Base-by-base conservation (phyloP, 2,888 invertebrate species). In the Romanomermis culicivorax region DNA sequence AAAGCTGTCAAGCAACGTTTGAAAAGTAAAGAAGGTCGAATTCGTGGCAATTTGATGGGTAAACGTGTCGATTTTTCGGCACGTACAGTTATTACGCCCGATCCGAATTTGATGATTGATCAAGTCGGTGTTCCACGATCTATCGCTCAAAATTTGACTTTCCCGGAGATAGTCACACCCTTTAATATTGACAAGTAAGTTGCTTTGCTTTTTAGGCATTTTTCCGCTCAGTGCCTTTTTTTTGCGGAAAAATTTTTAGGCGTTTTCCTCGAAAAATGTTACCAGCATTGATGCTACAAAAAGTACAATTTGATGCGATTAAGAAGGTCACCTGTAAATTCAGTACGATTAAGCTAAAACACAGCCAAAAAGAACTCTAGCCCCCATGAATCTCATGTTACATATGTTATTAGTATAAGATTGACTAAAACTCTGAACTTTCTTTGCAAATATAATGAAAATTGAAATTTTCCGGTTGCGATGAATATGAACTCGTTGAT, bases 21-120 rank as follows among this genome's bases (percentile, higher is more conserved):
- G 58, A 95, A 95, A 73, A 93, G 95, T 24, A 99, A 99, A 70
- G 97, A 99, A 79, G 97, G 97, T 0, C 78, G 97, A 65, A 95
- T 99, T 65, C 78, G 97, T 72, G 97, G 97, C 64, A 99, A 99
- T 72, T 79, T 99, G 64, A 99, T 99, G 97, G 97, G 97, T 54
- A 97, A 97, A 71, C 88, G 97, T 76, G 97, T 99, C 0, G 97
- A 99, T 69, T 99, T 97, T 70, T 95, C 95, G 0, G 97, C 93
- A 2, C 82, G 97, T 71, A 97, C 97, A 65, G 97, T 99, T 66
- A 75, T 75, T 62, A 75, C 75, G 24, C 74, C 75, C 3, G 75
- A 75, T 62, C 75, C 75, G 0, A 75, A 74, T 57, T 63, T 75
- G 24, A 45, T 30, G 65, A 93, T 86, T 69, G 91, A 86, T 71